phyloP scores from a whole-genome alignment of 2,113 vertebrate genomes.

The Micronisus gabar region DNA sequence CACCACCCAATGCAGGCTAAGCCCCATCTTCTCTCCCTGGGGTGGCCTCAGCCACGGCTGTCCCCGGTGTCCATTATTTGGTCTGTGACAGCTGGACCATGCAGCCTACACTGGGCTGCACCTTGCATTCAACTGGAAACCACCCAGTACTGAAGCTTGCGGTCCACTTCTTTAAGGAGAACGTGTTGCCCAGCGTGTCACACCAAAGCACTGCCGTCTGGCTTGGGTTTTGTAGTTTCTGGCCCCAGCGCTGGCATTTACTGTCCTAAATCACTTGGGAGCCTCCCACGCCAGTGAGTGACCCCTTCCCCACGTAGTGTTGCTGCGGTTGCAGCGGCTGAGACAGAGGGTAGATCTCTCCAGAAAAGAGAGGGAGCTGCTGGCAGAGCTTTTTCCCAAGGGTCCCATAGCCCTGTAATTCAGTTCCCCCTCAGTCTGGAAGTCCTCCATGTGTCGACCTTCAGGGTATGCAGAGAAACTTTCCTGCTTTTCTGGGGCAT shows the following conservation, averaged over 20 bases:
- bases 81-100: neutral
- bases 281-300: neutral
- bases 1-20: neutral
- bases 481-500: neutral
- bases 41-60: neutral
- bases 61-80: neutral
- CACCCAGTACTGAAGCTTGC: neutral
- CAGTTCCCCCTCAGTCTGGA: neutral
- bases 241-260: neutral
- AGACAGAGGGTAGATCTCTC: neutral
- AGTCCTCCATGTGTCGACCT: neutral
- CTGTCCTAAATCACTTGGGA: neutral
- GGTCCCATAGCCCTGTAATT: neutral
- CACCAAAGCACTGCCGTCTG: neutral
- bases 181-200: rapidly evolving
- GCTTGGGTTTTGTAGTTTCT: neutral
- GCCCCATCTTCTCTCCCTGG: neutral
- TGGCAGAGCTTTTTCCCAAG: neutral
- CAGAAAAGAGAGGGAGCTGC: neutral
- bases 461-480: neutral
- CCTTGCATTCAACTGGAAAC: neutral
- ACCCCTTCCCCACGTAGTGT: neutral
- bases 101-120: neutral
- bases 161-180: neutral
- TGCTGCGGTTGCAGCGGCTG: neutral